Conservation (phyloP, 2,113 vertebrate species). For the Mus pahari region DNA sequence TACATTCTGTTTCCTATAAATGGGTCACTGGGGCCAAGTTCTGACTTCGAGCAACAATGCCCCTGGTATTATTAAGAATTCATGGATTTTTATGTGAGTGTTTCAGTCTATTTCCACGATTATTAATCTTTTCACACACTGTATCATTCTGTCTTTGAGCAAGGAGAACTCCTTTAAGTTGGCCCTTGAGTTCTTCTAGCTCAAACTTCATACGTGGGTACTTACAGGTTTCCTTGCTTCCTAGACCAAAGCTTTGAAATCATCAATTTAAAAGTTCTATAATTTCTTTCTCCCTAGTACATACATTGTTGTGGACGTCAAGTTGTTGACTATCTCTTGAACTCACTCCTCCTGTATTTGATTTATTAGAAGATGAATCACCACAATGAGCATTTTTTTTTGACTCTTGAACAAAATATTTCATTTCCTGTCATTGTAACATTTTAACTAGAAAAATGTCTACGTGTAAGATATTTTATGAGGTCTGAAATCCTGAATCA, state of each 20-base stretch:
- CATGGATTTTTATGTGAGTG: background rate
- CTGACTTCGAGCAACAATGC: background rate
- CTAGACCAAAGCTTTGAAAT: background rate
- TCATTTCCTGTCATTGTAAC: conserved; percentile 28
- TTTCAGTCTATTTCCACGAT: conserved; percentile 41
- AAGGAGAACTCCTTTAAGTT: conserved; percentile 4
- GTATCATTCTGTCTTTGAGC: background rate
- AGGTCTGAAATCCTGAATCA: conserved; percentile 40
- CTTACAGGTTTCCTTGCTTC: conserved; percentile 45
- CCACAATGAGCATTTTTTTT: background rate
- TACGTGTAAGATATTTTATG: conserved; percentile 5
- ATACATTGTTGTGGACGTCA: background rate
- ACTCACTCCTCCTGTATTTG: background rate
- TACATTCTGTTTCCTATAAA: background rate
- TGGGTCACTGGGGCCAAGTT: background rate
- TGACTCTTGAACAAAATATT: background rate
- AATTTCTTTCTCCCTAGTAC: background rate
- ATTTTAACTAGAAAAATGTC: background rate
- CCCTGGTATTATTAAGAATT: conserved; percentile 44
- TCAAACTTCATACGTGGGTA: background rate
- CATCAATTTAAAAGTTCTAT: background rate
- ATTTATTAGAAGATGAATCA: conserved; percentile 2
- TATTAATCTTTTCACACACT: conserved; percentile 35
- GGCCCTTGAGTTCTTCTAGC: background rate
- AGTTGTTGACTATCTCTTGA: conserved; percentile 15